Base-by-base conservation (phyloP, 2,888 invertebrate species). In the Kryphioiulus occultus region DNA sequence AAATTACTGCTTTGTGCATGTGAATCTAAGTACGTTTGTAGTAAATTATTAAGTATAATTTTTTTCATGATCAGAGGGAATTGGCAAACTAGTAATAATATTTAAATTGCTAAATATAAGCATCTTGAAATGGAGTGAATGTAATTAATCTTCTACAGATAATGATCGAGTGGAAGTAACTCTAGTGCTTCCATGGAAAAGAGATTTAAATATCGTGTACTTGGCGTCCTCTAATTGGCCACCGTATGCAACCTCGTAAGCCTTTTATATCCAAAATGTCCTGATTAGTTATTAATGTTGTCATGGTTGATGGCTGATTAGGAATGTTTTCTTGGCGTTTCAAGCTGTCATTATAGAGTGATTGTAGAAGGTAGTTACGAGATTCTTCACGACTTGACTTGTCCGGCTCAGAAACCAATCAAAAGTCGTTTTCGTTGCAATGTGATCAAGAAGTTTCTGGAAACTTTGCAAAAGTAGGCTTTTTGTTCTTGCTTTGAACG, bases 321-420 rank as follows among this genome's bases (percentile, higher is more conserved):
- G 1, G 3, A 10, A 9, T 1, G 44, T 44, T 44, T 44, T 53
- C 4, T 53, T n/a, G 12, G 32, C 47, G 35, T 84, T 35, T 89
- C n/a, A 39, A 89, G 87, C 85, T 90, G 89, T 85, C 89, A 89
- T 53, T 90, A 89, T 83, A 92, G 92, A 90, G 90, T 92, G 5
- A 90, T 90, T 47, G 90, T 92, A 42, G 92, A 92, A 89, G 95
- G 95, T 44, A 94, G 94, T 0, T 95, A 95, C 90, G 95, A 95
- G 90, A 95, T 96, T 92, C 92, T 96, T 44, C 95, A 95, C 90
- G 96, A 96, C 90, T 94, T 95, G 87, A 95, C 94, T 2, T 95
- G 95, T 89, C 91, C 93, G 82, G 93, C 94, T 88, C 94, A 94
- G 90, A 94, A 94, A 89, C 93, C 93, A 85, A 92, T 94, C 88